Evolutionary conservation across 2,797 vertebrate species (phyloP).

Genomic region (Cetoscarus ocellatus): DNA sequence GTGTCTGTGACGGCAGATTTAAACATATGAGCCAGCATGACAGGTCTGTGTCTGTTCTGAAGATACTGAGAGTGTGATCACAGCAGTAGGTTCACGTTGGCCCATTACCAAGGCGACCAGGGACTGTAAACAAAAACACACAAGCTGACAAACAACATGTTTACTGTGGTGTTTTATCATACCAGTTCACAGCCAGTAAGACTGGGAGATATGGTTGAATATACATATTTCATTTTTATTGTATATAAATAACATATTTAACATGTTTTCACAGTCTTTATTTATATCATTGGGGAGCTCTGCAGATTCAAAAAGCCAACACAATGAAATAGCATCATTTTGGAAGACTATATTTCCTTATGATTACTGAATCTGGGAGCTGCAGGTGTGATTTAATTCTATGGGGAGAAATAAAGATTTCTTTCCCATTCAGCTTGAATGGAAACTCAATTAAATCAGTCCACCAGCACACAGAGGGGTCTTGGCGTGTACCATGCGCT

Average conservation of each 20-base stretch:
- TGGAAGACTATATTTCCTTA: not conserved
- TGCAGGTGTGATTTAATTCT: constrained; percentile 19
- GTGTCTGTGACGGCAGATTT: constrained; percentile 26
- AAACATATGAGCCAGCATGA: constrained; percentile 37
- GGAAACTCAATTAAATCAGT: constrained; percentile 53
- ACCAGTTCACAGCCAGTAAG: constrained; percentile 36
- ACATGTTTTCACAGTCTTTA: constrained; percentile 1
- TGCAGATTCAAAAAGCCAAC: too few relatives aligned
- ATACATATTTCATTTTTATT: constrained; percentile 11
- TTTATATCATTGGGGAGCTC: not conserved
- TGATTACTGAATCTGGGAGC: not conserved
- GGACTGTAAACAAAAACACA: constrained; percentile 58
- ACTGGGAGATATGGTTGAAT: constrained; percentile 8
- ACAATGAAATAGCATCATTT: too few relatives aligned
- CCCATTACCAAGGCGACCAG: constrained; percentile 38
- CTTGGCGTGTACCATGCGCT: constrained; percentile 45
- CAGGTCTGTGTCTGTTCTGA: constrained; percentile 34
- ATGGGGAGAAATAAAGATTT: not conserved
- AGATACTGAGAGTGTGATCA: constrained; percentile 55
- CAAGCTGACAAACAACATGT: constrained; percentile 53
- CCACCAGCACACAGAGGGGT: constrained; percentile 38
- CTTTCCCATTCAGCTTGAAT: constrained; percentile 40
- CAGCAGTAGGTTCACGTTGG: constrained; percentile 59
- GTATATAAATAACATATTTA: constrained; percentile 1
- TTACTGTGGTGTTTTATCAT: constrained; percentile 48